A percentile compares a stretch with the other conserved stretches of the same genome.
Conservation (phyloP, 2,797 vertebrate species). For the Poecile montanus region DNA sequence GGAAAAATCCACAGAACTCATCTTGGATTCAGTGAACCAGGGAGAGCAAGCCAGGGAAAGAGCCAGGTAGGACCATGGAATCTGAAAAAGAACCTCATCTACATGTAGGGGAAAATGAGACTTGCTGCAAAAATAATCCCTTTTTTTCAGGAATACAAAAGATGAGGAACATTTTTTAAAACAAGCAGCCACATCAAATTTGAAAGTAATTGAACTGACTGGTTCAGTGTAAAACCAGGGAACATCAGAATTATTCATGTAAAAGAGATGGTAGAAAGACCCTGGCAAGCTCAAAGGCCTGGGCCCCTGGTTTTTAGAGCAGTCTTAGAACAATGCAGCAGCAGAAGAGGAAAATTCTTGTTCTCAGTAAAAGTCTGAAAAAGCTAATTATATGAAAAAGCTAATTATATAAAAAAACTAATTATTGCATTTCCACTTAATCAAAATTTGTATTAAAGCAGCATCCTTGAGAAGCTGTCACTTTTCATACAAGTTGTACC, state of each 20-base stretch:
- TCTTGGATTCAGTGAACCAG: not conserved
- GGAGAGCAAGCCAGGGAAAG: not conserved
- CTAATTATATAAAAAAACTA: not conserved
- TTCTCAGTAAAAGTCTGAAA: not conserved
- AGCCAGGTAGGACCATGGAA: not conserved
- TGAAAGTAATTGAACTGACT: not conserved
- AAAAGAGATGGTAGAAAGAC: not conserved
- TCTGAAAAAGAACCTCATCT: not conserved
- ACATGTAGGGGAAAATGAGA: not conserved
- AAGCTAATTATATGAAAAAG: not conserved
- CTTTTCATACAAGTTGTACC: not conserved
- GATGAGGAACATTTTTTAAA: not conserved
- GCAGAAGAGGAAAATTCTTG: not conserved
- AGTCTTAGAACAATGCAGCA: not conserved
- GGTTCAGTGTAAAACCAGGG: not conserved
- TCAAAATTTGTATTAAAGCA: not conserved
- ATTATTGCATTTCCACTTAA: not conserved
- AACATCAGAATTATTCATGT: not conserved
- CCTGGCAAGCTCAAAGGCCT: not conserved
- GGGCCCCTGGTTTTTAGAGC: not conserved
- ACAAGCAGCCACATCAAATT: not conserved
- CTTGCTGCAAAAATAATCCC: not conserved
- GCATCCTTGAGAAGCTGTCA: not conserved
- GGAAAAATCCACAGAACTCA: not conserved
- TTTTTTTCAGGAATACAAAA: not conserved